phyloP scores from a whole-genome alignment of 2,113 vertebrate species.

The Crotalus viridis region DNA sequence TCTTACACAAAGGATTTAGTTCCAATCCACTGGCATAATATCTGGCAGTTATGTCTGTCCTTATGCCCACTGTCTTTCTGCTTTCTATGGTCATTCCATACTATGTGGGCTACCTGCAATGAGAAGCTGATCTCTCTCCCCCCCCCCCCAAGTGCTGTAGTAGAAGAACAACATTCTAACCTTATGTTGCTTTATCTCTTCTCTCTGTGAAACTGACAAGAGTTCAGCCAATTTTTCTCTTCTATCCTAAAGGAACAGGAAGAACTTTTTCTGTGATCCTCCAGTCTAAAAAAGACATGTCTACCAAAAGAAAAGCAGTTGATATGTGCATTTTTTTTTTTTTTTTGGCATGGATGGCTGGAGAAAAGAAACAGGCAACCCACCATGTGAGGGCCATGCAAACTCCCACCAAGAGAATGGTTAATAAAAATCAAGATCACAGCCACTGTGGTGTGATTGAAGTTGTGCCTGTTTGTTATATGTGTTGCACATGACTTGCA shows the following conservation, averaged over 20 bases:
- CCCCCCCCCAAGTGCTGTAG: accelerated
- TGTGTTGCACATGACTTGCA: not conserved
- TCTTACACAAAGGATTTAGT: not conserved
- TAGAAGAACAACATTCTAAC: not conserved
- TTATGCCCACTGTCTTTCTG: not conserved
- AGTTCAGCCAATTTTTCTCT: not conserved
- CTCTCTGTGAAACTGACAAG: not conserved
- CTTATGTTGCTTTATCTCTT: not conserved
- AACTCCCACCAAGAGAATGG: not conserved
- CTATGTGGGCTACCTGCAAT: not conserved
- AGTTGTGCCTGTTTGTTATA: not conserved
- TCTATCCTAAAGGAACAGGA: not conserved
- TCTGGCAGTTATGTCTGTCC: not conserved
- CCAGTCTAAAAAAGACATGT: not conserved
- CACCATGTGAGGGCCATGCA: not conserved
- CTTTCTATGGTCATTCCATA: not conserved
- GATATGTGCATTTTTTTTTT: not conserved
- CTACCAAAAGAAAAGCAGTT: not conserved
- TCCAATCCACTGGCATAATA: not conserved
- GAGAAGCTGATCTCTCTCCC: not conserved
- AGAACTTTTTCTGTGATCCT: not conserved
- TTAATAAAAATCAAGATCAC: not conserved
- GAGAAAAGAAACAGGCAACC: not conserved
- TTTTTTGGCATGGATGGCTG: not conserved
- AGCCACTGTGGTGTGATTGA: not conserved